Evolutionary conservation across 2,888 invertebrate genomes (phyloP).

Genomic region (Chesias legatella): DNA sequence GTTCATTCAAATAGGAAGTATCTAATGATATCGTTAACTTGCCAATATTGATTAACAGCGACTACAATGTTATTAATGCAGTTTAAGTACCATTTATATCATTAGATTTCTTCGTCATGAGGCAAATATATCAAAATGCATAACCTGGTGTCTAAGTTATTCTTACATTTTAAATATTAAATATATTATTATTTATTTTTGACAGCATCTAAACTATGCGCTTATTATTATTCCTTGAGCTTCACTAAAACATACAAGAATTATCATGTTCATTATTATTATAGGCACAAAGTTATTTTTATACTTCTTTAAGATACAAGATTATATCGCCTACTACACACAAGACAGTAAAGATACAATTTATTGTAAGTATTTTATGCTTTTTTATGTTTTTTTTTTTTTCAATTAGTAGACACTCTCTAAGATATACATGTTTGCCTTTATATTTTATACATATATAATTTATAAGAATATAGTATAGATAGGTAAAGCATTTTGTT

Average conservation of each 20-base stretch:
- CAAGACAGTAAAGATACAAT: slow-evolving; percentile 46
- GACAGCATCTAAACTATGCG: slow-evolving; percentile 73
- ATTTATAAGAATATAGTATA: slow-evolving; percentile 80
- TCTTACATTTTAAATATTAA: slow-evolving; percentile 48
- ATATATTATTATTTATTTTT: slow-evolving; percentile 42
- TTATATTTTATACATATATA: slow-evolving; percentile 64
- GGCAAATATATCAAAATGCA: slow-evolving; percentile 59
- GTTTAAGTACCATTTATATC: slow-evolving; percentile 7
- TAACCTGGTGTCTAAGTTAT: slow-evolving; percentile 60
- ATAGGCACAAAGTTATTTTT: slow-evolving; percentile 74
- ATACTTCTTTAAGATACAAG: slow-evolving; percentile 38
- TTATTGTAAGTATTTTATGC: slow-evolving; percentile 61
- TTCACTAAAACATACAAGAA: slow-evolving; percentile 67
- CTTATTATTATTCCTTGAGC: slow-evolving; percentile 73
- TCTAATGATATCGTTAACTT: slow-evolving; percentile 3
- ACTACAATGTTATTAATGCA: slow-evolving; percentile 4
- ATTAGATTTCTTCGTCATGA: slow-evolving; percentile 24
- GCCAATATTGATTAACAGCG: too few species aligned
- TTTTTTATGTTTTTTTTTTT: slow-evolving; percentile 38
- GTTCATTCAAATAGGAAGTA: background rate
- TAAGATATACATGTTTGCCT: slow-evolving; percentile 69
- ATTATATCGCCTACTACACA: slow-evolving; percentile 64
- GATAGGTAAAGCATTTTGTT: slow-evolving; percentile 78
- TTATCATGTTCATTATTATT: slow-evolving; percentile 56
- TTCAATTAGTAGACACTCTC: slow-evolving; percentile 75